A percentile compares a stretch with the other conserved stretches of the same genome.
These are phyloP conservation scores for Ramphastos sulfuratus DNA, from an alignment of 2,113 vertebrate species.

Conservation along the genomic window DNA sequence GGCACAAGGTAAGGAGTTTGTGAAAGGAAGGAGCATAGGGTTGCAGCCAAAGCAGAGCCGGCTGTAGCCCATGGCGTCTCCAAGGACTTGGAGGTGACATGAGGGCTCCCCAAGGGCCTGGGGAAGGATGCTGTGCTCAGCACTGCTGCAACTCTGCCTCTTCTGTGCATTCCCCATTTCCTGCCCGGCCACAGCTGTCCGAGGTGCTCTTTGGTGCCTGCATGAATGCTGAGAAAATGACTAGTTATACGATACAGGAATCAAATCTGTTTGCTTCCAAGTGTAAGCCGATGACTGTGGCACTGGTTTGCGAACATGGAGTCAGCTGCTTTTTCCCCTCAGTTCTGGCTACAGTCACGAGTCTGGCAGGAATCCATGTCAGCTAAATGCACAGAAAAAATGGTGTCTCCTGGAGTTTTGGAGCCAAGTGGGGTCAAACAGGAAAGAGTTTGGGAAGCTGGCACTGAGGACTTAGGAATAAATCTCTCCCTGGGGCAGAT, in stretches of 20 bases:
- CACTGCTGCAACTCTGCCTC: accelerated
- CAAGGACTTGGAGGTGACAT: not conserved
- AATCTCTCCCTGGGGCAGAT: slow-evolving; percentile 53
- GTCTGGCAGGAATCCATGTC: slow-evolving; percentile 21
- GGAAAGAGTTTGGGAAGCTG: slow-evolving; percentile 37
- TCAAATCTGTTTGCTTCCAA: not conserved
- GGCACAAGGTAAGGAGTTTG: not conserved
- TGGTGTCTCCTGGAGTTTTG: not conserved
- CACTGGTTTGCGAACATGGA: slow-evolving; percentile 1
- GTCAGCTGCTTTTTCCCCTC: not conserved
- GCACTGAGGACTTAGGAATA: slow-evolving; percentile 23
- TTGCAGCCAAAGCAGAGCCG: not conserved
- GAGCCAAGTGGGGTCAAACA: slow-evolving; percentile 17
- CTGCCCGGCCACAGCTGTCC: not conserved
- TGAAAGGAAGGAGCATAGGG: not conserved
- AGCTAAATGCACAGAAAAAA: slow-evolving; percentile 30
- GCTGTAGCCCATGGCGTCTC: not conserved
- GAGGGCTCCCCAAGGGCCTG: not conserved
- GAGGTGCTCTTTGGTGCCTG: not conserved
- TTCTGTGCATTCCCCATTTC: not conserved
- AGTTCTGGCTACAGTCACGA: slow-evolving; percentile 30
- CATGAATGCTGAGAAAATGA: slow-evolving; percentile 16
- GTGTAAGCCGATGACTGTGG: not conserved
- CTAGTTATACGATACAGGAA: not conserved
- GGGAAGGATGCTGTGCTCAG: not conserved